Percentiles rank a stretch among this genome's conserved stretches.
Evolutionary conservation across 92 coral and sea anemone species (phyloP).

Genomic region (Blastomussa wellsi): DNA sequence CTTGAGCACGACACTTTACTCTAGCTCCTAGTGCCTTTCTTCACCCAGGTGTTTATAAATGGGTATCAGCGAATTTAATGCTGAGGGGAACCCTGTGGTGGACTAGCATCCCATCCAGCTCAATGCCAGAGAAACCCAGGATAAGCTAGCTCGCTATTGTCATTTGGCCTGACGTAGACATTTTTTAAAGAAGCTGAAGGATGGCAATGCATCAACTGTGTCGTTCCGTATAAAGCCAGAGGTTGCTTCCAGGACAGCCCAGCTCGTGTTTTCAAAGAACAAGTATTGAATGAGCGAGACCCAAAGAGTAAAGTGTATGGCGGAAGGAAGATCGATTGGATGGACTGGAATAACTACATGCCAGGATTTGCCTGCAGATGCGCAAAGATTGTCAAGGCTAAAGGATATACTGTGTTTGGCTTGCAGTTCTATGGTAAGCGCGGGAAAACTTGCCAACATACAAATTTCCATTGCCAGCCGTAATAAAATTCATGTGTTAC

Average conservation of each 20-base stretch:
- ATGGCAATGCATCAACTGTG: slow-evolving; percentile 69
- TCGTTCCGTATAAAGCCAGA: slow-evolving; percentile 51
- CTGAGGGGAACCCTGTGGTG: too few relatives aligned
- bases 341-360: slow-evolving; percentile 74
- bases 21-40: too few relatives aligned
- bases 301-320: slow-evolving; percentile 59
- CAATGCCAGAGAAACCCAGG: too few relatives aligned
- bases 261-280: slow-evolving; percentile 57
- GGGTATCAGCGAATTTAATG: too few relatives aligned
- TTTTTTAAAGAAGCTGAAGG: too few relatives aligned
- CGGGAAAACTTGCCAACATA: background rate
- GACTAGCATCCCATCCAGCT: too few relatives aligned
- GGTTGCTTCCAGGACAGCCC: slow-evolving; percentile 67
- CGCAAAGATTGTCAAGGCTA: slow-evolving; percentile 59
- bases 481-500: background rate
- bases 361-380: slow-evolving; percentile 80
- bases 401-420: slow-evolving; percentile 73
- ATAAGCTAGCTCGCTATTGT: too few relatives aligned
- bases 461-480: background rate
- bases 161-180: too few relatives aligned
- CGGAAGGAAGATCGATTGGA: slow-evolving; percentile 64
- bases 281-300: slow-evolving; percentile 80
- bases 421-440: slow-evolving; percentile 78
- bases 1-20: too few relatives aligned
- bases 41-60: too few relatives aligned